Conservation (phyloP, 2,113 vertebrate species). For the Aptenodytes forsteri region DNA sequence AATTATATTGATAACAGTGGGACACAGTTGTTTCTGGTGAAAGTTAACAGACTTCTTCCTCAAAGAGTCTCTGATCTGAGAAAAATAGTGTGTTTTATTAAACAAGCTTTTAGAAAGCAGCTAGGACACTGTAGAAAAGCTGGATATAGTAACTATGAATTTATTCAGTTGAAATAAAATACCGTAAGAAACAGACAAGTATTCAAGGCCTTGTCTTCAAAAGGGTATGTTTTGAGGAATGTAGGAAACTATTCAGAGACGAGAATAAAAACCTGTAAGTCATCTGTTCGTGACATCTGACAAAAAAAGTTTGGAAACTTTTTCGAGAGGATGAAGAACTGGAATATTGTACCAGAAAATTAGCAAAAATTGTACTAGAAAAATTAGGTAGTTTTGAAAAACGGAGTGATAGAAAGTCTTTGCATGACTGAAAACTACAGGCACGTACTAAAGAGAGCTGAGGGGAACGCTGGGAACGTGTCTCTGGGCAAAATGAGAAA, state of each 20-base stretch:
- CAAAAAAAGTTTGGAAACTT: background rate
- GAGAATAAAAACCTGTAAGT: background rate
- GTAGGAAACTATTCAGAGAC: background rate
- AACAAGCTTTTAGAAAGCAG: background rate
- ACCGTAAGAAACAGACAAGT: background rate
- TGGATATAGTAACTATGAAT: background rate
- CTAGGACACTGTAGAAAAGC: background rate
- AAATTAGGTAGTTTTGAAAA: background rate
- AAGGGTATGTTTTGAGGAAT: background rate
- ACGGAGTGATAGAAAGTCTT: background rate
- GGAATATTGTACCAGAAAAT: background rate
- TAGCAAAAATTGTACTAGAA: background rate
- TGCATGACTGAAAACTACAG: background rate
- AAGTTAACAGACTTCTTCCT: background rate
- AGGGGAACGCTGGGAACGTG: fast-evolving
- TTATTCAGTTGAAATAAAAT: background rate
- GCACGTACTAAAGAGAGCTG: background rate
- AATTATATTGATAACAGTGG: background rate
- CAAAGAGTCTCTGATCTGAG: background rate
- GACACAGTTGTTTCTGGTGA: background rate
- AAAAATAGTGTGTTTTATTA: background rate
- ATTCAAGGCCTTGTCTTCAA: background rate
- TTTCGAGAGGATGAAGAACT: background rate
- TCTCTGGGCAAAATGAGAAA: background rate
- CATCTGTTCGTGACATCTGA: background rate